phyloP scores from a whole-genome alignment of 2,113 vertebrate genomes.

The Chamaea fasciata region DNA sequence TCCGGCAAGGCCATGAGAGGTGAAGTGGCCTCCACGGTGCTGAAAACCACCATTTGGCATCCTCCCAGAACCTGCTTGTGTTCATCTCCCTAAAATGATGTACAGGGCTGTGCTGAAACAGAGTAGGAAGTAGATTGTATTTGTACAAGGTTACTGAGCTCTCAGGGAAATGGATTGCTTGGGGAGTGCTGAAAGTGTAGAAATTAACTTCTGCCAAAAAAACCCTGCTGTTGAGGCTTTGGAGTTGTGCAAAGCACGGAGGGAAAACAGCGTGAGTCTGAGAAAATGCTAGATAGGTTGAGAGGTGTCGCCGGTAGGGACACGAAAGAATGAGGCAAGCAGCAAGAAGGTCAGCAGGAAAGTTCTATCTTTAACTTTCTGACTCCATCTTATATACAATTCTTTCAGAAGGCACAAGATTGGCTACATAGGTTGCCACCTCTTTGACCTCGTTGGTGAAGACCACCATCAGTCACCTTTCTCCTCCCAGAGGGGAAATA shows the following conservation, averaged over 20 bases:
- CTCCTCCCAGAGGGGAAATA: too few relatives aligned
- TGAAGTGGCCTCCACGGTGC: not conserved
- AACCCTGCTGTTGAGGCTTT: not conserved
- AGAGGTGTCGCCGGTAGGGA: too few relatives aligned
- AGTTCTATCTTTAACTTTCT: too few relatives aligned
- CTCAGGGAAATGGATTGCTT: not conserved
- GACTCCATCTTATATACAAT: too few relatives aligned
- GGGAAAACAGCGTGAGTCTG: not conserved
- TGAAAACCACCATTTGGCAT: not conserved
- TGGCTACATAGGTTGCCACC: too few relatives aligned
- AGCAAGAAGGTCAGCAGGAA: too few relatives aligned
- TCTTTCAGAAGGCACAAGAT: too few relatives aligned
- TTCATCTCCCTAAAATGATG: not conserved
- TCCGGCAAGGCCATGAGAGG: constrained; percentile 34
- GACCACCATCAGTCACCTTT: too few relatives aligned
- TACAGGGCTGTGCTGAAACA: not conserved
- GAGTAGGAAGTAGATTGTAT: not conserved
- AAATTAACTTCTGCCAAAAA: not conserved
- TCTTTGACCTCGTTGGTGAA: too few relatives aligned
- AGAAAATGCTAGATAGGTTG: not conserved
- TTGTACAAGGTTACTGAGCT: not conserved
- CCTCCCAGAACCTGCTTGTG: not conserved
- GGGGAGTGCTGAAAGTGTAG: not conserved
- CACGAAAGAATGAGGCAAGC: too few relatives aligned
- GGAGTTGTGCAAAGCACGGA: not conserved